phyloP scores from a whole-genome alignment of 2,797 vertebrate genomes.

The Lacerta agilis region DNA sequence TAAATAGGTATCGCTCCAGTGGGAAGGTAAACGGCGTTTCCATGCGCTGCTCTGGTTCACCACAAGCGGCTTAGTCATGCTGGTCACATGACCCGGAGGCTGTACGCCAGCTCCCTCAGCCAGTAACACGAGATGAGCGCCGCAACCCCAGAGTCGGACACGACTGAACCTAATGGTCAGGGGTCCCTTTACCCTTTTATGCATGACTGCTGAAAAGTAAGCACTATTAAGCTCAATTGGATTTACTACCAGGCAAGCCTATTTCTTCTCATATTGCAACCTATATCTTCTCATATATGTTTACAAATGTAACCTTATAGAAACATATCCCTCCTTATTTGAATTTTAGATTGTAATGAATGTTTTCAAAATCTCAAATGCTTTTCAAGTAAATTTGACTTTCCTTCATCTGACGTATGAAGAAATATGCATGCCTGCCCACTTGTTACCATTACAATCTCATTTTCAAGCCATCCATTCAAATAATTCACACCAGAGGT shows the following conservation, averaged over 20 bases:
- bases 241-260: background rate
- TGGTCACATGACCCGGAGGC: too few relatives aligned
- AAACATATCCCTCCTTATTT: background rate
- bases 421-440: slow-evolving; percentile 22
- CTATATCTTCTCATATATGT: background rate
- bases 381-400: slow-evolving; percentile 37
- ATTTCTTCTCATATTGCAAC: background rate
- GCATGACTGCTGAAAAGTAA: background rate
- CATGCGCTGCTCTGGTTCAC: too few relatives aligned
- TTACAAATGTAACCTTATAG: background rate
- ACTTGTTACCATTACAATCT: slow-evolving; percentile 29
- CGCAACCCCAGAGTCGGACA: too few relatives aligned
- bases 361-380: slow-evolving; percentile 48
- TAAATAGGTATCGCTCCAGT: too few relatives aligned
- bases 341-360: background rate
- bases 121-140: too few relatives aligned
- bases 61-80: too few relatives aligned
- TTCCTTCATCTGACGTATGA: background rate
- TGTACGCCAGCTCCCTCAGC: too few relatives aligned
- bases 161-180: too few relatives aligned
- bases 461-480: slow-evolving; percentile 20
- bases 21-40: too few relatives aligned
- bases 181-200: too few relatives aligned
- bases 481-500: slow-evolving; percentile 33
- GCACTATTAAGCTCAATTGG: background rate